phyloP scores from a whole-genome alignment of 2,113 vertebrate genomes.

The Lipophrys pholis region DNA sequence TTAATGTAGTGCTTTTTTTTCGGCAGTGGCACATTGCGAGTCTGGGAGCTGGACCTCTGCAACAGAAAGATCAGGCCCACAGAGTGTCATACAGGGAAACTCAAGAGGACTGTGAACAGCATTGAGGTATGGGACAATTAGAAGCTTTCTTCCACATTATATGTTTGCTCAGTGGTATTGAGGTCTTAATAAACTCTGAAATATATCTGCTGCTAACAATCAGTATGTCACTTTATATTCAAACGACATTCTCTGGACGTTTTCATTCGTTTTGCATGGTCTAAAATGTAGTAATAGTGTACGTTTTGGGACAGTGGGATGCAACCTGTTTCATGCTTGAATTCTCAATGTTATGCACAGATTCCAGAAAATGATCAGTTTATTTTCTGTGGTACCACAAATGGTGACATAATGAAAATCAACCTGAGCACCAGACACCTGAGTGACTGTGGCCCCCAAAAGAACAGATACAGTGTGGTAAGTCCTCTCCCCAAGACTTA shows the following conservation, averaged over 20 bases:
- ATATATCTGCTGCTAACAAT: no score
- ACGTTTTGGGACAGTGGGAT: no score
- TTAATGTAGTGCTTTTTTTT: not conserved
- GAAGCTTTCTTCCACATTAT: not conserved
- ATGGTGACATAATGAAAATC: conserved; percentile 89
- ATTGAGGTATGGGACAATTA: conserved; percentile 77
- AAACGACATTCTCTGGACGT: no score
- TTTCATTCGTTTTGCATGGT: conserved; percentile 1
- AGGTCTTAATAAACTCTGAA: not conserved
- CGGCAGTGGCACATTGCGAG: conserved; percentile 85
- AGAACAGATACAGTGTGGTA: conserved; percentile 85
- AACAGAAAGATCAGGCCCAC: conserved; percentile 87
- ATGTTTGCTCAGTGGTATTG: not conserved
- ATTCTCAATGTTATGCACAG: conserved; percentile 59
- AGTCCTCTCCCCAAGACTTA: conserved; percentile 35
- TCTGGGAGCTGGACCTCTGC: conserved; percentile 88
- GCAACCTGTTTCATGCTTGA: no score
- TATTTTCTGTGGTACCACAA: conserved; percentile 90
- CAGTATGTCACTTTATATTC: no score
- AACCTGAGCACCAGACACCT: conserved; percentile 81
- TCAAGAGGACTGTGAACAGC: conserved; percentile 84
- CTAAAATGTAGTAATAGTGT: not conserved
- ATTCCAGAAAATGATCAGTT: conserved; percentile 84
- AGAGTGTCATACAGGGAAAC: conserved; percentile 84
- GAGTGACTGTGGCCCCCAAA: conserved; percentile 81